Evolutionary conservation across 2,113 vertebrate genomes (phyloP).

Genomic region (Clarias gariepinus): DNA sequence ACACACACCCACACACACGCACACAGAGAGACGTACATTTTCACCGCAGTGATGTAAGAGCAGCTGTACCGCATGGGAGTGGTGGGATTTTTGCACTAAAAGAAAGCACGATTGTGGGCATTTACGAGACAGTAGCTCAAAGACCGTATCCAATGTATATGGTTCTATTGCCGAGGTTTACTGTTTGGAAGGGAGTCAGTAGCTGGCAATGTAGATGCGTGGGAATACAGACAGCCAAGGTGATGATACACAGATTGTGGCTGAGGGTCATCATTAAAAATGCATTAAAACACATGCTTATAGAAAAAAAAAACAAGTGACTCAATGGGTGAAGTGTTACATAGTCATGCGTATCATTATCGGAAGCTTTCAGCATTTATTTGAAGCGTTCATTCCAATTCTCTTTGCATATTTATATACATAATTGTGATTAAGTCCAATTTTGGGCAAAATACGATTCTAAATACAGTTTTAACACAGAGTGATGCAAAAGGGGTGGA

Average conservation of each 20-base stretch:
- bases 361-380: background rate
- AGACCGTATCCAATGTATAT: constrained; percentile 14
- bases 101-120: constrained; percentile 50
- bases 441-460: background rate
- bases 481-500: background rate
- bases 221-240: background rate
- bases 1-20: constrained; percentile 38
- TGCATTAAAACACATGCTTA: background rate
- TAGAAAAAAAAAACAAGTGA: constrained; percentile 10
- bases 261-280: constrained; percentile 28
- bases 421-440: background rate
- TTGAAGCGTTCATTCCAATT: background rate
- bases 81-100: constrained; percentile 23
- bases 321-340: background rate
- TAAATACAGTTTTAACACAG: background rate
- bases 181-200: constrained; percentile 45
- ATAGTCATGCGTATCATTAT: background rate
- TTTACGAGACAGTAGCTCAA: constrained; percentile 43
- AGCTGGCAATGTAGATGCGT: background rate
- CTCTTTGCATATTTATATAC: background rate
- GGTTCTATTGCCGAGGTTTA: constrained; percentile 10
- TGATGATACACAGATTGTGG: constrained; percentile 34
- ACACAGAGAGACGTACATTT: constrained; percentile 39
- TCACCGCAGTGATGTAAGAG: constrained; percentile 62
- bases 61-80: constrained; percentile 43